phyloP scores from a whole-genome alignment of 1,140 invertebrate genomes.

The Cotesia chilonis region DNA sequence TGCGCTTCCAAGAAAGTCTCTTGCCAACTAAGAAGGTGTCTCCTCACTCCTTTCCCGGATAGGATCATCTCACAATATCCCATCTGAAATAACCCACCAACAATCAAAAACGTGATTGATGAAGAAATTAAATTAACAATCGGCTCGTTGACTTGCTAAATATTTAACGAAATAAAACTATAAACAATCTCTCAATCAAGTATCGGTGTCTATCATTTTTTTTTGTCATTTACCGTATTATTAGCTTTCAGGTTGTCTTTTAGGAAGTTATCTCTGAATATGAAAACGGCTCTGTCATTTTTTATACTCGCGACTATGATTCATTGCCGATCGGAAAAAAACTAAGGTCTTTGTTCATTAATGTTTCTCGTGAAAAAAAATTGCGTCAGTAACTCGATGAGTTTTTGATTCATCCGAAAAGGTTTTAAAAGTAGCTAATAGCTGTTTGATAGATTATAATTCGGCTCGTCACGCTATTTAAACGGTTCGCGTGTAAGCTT shows the following conservation, averaged over 20 bases:
- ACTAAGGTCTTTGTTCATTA: no score
- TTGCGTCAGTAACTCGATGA: not conserved
- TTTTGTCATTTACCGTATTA: not conserved
- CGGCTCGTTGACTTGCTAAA: not conserved
- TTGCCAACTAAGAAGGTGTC: conserved; percentile 1
- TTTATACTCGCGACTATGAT: not conserved
- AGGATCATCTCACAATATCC: conserved; percentile 7
- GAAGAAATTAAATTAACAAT: conserved; percentile 9
- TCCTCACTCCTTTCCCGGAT: not conserved
- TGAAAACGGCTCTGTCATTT: not conserved
- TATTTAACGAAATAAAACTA: not conserved
- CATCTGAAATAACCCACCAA: not conserved
- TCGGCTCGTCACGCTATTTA: conserved; percentile 18
- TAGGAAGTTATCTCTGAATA: not conserved
- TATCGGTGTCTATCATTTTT: not conserved
- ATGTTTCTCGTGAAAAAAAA: not conserved
- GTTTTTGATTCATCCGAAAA: not conserved
- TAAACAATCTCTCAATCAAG: not conserved
- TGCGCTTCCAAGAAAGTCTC: conserved; percentile 35
- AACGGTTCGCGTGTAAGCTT: not conserved
- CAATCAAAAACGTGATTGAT: not conserved
- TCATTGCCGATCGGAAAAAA: not conserved
- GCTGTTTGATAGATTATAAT: conserved; percentile 8
- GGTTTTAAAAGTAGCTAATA: not conserved
- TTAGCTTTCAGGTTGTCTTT: not conserved